Conservation (phyloP, 2,888 invertebrate species). For the Chouioia cunea region DNA sequence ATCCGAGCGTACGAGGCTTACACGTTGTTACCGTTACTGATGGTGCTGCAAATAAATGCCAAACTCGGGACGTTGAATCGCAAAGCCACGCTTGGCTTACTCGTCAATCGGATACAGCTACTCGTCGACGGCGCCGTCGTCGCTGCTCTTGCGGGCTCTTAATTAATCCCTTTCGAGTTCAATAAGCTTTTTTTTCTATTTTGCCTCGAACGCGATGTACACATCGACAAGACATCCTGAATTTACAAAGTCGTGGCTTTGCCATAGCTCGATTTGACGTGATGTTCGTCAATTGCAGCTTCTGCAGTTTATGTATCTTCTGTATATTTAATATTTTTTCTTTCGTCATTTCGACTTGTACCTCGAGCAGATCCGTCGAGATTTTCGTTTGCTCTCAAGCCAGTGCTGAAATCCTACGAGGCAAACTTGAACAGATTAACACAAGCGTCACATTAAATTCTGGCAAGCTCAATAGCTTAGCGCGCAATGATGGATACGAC, state of each 20-base stretch:
- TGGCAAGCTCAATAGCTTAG: too few relatives aligned
- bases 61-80: background rate
- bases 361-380: too few relatives aligned
- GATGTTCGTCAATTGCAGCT: background rate
- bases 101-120: conserved; percentile 17
- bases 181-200: background rate
- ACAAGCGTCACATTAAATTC: too few relatives aligned
- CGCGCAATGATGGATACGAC: too few relatives aligned
- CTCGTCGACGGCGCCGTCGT: background rate
- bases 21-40: background rate
- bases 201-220: background rate
- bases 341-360: background rate
- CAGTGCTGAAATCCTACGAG: too few relatives aligned
- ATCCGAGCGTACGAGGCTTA: conserved; percentile 30
- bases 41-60: conserved; percentile 17
- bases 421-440: too few relatives aligned
- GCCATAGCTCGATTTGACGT: background rate
- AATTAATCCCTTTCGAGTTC: conserved; percentile 20
- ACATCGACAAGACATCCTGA: background rate
- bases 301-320: background rate
- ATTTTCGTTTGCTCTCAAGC: too few relatives aligned
- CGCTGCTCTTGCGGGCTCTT: conserved; percentile 3
- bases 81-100: background rate
- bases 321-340: background rate
- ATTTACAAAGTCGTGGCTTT: conserved; percentile 6